Percentiles rank a stretch among this genome's conserved stretches.
phyloP scores from a whole-genome alignment of 2,797 vertebrate genomes.

The Alcedo quadribrachys region DNA sequence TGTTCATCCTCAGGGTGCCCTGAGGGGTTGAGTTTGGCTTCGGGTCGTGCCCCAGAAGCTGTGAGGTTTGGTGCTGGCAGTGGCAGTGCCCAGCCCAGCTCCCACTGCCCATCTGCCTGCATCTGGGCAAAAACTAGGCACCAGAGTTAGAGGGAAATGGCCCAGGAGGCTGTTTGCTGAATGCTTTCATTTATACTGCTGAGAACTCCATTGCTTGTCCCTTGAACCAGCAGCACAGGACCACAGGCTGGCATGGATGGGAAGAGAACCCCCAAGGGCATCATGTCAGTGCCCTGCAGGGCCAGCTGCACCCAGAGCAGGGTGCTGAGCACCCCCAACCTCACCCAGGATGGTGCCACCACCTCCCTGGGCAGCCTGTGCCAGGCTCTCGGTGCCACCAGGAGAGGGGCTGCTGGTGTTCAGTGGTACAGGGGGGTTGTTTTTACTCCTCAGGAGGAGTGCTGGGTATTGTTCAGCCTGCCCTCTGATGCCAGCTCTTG shows the following conservation, averaged over 20 bases:
- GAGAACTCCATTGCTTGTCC: fast-evolving
- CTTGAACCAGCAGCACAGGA: neutral
- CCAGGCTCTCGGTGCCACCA: no score
- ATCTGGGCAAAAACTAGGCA: neutral
- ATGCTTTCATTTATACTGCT: neutral
- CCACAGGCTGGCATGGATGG: neutral
- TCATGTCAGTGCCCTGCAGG: neutral
- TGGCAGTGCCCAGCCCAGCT: neutral
- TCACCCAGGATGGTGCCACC: no score
- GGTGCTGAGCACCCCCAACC: no score
- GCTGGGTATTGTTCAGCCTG: slow-evolving; percentile 15
- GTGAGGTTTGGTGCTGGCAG: neutral
- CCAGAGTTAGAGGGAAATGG: neutral
- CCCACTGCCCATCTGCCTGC: no score
- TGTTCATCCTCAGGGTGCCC: neutral
- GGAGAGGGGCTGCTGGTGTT: neutral
- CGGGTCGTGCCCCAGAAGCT: fast-evolving
- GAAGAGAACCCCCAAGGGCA: neutral
- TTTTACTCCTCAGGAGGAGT: neutral
- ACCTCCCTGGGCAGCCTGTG: no score
- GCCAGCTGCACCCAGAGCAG: no score
- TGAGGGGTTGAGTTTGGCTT: neutral
- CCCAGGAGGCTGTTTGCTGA: neutral
- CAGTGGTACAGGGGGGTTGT: neutral
- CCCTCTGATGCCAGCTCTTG: neutral